Conservation (phyloP, 1,140 invertebrate genomes). For the Helicoverpa zea region DNA sequence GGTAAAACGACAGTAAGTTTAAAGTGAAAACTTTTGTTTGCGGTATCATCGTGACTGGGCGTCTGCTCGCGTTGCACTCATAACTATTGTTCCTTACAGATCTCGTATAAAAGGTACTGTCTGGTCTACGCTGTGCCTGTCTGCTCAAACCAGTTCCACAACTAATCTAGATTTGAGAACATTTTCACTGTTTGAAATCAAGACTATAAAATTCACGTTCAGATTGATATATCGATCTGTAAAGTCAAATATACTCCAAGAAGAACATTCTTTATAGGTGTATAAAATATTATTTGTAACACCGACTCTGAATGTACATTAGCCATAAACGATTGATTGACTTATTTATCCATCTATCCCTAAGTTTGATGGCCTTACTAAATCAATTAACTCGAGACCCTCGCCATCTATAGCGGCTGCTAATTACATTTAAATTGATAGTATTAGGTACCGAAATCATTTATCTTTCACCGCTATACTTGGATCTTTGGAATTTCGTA, state of each 20-base stretch:
- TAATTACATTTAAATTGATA: constrained; percentile 26
- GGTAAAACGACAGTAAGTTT: constrained; percentile 33
- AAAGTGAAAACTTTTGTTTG: constrained; percentile 47
- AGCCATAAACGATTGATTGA: too few relatives aligned
- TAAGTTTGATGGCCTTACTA: constrained; percentile 9
- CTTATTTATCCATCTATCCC: constrained; percentile 1
- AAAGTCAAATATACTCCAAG: background rate
- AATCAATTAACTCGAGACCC: constrained; percentile 16
- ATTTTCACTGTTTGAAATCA: constrained; percentile 14
- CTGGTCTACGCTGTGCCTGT: constrained; percentile 8
- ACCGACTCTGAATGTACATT: too few relatives aligned
- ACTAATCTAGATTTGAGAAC: constrained; percentile 15
- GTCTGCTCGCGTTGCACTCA: constrained; percentile 25
- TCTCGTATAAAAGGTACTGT: constrained; percentile 10
- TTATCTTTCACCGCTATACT: background rate
- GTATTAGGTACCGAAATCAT: background rate
- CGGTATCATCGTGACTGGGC: constrained; percentile 11
- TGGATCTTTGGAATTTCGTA: constrained; percentile 34
- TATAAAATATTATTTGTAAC: too few relatives aligned
- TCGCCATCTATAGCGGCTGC: background rate
- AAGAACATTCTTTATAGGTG: background rate
- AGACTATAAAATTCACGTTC: background rate
- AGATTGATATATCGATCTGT: constrained; percentile 17
- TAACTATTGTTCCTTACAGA: constrained; percentile 21
- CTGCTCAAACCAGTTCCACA: constrained; percentile 25